phyloP scores from a whole-genome alignment of 2,797 vertebrate genomes.

The Apogon hyalosoma region DNA sequence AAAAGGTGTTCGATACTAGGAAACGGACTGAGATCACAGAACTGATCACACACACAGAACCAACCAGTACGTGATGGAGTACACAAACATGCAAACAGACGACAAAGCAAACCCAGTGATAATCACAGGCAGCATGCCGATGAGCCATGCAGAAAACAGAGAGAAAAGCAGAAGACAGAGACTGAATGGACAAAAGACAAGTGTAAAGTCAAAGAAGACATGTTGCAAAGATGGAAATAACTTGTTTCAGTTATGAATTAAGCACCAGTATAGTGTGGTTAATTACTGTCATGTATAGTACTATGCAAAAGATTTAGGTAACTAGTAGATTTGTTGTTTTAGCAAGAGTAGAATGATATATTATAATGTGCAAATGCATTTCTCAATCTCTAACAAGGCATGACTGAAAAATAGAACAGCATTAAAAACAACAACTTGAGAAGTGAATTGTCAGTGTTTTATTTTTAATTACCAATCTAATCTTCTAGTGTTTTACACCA shows the following conservation, averaged over 20 bases:
- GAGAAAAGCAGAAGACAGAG: slow-evolving; percentile 56
- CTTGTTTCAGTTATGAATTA: not conserved
- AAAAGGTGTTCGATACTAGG: slow-evolving; percentile 79
- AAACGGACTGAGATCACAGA: slow-evolving; percentile 75
- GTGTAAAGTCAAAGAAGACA: slow-evolving; percentile 14
- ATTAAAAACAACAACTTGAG: too few species aligned
- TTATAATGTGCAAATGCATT: too few species aligned
- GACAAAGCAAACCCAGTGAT: slow-evolving; percentile 54
- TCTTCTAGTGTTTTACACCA: too few species aligned
- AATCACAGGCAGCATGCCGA: slow-evolving; percentile 67
- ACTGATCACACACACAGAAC: slow-evolving; percentile 46
- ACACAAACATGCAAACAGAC: slow-evolving; percentile 3
- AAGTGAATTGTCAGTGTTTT: too few species aligned
- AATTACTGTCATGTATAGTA: too few species aligned
- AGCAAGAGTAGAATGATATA: too few species aligned
- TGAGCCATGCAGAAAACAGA: slow-evolving; percentile 38
- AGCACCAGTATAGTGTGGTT: too few species aligned
- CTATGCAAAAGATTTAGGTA: too few species aligned
- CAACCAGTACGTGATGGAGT: not conserved
- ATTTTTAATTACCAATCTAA: too few species aligned
- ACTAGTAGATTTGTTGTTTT: too few species aligned
- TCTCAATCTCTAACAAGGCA: too few species aligned
- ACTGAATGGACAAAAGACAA: slow-evolving; percentile 16
- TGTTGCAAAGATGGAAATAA: slow-evolving; percentile 3
- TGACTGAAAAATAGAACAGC: too few species aligned